phyloP scores from a whole-genome alignment of 2,888 invertebrate species.

The Tachystola acroxantha region DNA sequence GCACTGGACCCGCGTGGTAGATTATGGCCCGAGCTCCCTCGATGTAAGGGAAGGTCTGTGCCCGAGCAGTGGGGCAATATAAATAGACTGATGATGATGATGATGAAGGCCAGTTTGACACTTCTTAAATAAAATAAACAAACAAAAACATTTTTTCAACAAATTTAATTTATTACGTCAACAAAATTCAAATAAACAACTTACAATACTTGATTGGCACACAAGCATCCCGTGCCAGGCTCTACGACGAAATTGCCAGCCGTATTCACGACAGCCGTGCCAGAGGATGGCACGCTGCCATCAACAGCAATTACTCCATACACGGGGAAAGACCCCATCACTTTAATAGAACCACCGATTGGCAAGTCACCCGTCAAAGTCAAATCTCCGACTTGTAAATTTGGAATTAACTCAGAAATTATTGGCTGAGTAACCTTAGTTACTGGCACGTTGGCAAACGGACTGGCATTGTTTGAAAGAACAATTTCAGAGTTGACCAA shows the following conservation, averaged over 20 bases:
- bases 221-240: slow-evolving; percentile 6
- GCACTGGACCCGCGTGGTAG: no score
- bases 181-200: neutral
- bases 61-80: no score
- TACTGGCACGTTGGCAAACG: neutral
- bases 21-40: no score
- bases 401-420: slow-evolving; percentile 46
- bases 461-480: neutral
- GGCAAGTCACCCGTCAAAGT: slow-evolving; percentile 50
- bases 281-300: slow-evolving; percentile 48
- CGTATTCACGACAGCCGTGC: slow-evolving; percentile 45
- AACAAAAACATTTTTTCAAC: no score
- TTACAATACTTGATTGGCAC: slow-evolving; percentile 1
- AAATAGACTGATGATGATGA: no score
- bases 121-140: no score
- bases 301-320: slow-evolving; percentile 55
- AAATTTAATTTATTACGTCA: slow-evolving; percentile 5
- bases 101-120: no score
- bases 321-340: slow-evolving; percentile 56
- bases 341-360: slow-evolving; percentile 51
- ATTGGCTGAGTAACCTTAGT: neutral
- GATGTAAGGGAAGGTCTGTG: no score
- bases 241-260: slow-evolving; percentile 21
- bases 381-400: slow-evolving; percentile 52
- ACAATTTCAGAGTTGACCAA: neutral